Evolutionary conservation across 2,113 vertebrate species (phyloP).

Genomic region (Pongo abelii): DNA sequence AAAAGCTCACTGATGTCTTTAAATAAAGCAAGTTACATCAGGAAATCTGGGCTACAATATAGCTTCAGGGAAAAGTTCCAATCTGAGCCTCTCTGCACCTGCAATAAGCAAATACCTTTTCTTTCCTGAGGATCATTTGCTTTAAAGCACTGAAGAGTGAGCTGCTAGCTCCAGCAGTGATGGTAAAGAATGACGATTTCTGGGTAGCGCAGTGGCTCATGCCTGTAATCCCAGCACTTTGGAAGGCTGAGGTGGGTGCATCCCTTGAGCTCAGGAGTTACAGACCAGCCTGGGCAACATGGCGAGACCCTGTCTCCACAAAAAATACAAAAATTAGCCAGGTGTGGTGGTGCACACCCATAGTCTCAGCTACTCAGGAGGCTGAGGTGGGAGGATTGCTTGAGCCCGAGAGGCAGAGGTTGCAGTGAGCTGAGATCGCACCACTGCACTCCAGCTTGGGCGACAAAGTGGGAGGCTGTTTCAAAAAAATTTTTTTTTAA

Average conservation of each 20-base stretch:
- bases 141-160: constrained; percentile 20
- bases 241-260: no score
- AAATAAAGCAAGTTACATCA: background rate
- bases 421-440: background rate
- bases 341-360: no score
- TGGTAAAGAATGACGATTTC: background rate
- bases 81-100: background rate
- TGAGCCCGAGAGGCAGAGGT: background rate
- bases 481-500: no score
- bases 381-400: background rate
- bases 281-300: no score
- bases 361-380: no score
- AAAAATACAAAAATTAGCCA: no score
- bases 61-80: background rate
- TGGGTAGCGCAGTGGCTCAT: no score
- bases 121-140: background rate
- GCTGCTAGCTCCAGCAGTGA: background rate
- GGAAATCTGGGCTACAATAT: background rate
- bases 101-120: background rate
- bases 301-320: no score
- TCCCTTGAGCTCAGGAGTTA: no score
- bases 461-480: background rate
- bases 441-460: background rate
- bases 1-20: constrained; percentile 31
- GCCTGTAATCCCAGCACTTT: no score